Evolutionary conservation across 2,888 invertebrate genomes (phyloP), one percentile per base, ranked within the genome.

Genomic region (Agrochola litura): DNA sequence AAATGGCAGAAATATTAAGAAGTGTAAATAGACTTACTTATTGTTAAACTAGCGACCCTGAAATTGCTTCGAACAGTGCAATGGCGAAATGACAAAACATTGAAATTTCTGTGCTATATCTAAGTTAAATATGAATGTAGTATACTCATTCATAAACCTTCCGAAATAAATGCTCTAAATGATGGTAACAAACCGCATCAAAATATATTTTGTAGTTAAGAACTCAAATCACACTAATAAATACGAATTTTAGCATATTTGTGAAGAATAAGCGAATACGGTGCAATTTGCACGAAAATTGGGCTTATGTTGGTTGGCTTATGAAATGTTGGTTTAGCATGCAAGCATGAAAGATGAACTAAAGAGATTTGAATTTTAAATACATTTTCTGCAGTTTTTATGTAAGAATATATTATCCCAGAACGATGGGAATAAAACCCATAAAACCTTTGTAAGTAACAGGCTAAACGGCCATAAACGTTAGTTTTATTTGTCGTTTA

Each of bases 381-480:
- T 41, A 66, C 6, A 66, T 25, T 71, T 70, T 64, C 56, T 41
- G 65, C 22, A 49, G 69, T 58, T 73, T 65, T 12, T 52, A 76
- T 71, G 41, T 30, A 58, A 49, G 49, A 58, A 25, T 81, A 66
- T 66, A 78, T 73, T 67, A 81, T 41, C n/a, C 41, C 49, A 76
- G 12, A 58, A 78, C 65, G 78, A 73, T 85, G 84, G 82, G 86
- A 84, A 85, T 64, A 72, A 85, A 83, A 74, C 65, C 16, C 58
- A 85, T 83, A 85, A 83, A 83, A 72, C 37, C 43, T 63, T 71
- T 63, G 69, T 66, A 77, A 82, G 67, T 73, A 81, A 73, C 69
- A 30, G 49, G n/a, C 52, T 85, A 81, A 83, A 74, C 52, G 69
- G 60, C 19, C 65, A 71, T 85, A 85, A 83, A 81, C 2, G 19